Evolutionary conservation across 2,888 invertebrate genomes (phyloP).

Genomic region (Microplitis manilae): DNA sequence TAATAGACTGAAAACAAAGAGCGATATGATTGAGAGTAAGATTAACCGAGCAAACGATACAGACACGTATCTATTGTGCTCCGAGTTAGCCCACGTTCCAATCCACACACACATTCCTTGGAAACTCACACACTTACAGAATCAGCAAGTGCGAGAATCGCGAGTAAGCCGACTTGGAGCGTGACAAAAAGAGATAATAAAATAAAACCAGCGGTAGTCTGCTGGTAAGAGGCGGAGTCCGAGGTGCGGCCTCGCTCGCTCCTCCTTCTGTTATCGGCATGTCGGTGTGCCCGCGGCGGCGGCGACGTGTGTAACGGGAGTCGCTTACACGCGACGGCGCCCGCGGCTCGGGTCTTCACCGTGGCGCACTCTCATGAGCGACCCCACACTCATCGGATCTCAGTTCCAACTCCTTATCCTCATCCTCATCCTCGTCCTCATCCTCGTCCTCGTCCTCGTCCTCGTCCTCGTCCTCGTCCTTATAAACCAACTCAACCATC

Average conservation of each 20-base stretch:
- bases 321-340: slow-evolving; percentile 13
- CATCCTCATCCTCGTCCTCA: no score
- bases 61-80: neutral
- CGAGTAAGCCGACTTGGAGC: neutral
- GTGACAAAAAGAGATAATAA: neutral
- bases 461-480: slow-evolving; percentile 2
- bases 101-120: neutral
- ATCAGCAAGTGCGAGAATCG: neutral
- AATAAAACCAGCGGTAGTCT: slow-evolving; percentile 1
- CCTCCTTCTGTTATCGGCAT: slow-evolving; percentile 58
- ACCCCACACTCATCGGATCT: slow-evolving; percentile 5
- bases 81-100: neutral
- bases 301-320: neutral
- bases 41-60: slow-evolving; percentile 5
- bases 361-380: slow-evolving; percentile 40
- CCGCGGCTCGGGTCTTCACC: slow-evolving; percentile 24
- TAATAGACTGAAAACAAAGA: neutral
- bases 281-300: neutral
- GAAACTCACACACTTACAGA: no score
- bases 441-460: slow-evolving; percentile 3
- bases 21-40: slow-evolving; percentile 1
- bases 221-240: slow-evolving; percentile 64
- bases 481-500: neutral
- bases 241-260: slow-evolving; percentile 64
- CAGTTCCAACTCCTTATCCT: slow-evolving; percentile 2